Percentiles rank a stretch among this genome's conserved stretches.
Evolutionary conservation across 1,140 invertebrate species (phyloP).

Genomic region (Listronotus bonariensis): DNA sequence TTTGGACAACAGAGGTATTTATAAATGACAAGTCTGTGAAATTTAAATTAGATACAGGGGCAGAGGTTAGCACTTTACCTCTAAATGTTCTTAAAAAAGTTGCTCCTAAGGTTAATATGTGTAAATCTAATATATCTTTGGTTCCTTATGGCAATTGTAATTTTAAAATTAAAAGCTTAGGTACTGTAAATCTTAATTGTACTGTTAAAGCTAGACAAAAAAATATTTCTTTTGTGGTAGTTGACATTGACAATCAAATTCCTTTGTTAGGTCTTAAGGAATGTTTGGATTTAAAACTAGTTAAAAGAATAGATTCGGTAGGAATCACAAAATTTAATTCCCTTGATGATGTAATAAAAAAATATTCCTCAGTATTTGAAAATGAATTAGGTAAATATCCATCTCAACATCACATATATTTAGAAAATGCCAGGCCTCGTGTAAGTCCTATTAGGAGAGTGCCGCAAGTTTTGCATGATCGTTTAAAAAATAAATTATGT

Average conservation of each 20-base stretch:
- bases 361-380: no score
- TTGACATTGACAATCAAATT: no score
- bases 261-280: no score
- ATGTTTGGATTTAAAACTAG: no score
- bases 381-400: no score
- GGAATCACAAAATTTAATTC: no score
- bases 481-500: no score
- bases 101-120: no score
- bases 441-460: constrained; percentile 5
- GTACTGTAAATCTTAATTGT: neutral
- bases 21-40: neutral
- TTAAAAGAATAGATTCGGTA: no score
- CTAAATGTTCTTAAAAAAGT: neutral
- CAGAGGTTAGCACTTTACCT: constrained; percentile 1
- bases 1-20: neutral
- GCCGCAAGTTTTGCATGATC: neutral
- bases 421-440: neutral
- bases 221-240: no score
- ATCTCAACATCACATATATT: no score
- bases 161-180: constrained; percentile 1
- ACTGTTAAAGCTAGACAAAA: neutral
- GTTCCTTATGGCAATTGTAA: neutral
- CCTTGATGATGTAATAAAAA: no score
- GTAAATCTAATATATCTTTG: neutral
- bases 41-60: constrained; percentile 2